Evolutionary conservation across 2,888 invertebrate species (phyloP), one percentile per base, ranked within the genome.

Genomic region (Thecophora atra): DNA sequence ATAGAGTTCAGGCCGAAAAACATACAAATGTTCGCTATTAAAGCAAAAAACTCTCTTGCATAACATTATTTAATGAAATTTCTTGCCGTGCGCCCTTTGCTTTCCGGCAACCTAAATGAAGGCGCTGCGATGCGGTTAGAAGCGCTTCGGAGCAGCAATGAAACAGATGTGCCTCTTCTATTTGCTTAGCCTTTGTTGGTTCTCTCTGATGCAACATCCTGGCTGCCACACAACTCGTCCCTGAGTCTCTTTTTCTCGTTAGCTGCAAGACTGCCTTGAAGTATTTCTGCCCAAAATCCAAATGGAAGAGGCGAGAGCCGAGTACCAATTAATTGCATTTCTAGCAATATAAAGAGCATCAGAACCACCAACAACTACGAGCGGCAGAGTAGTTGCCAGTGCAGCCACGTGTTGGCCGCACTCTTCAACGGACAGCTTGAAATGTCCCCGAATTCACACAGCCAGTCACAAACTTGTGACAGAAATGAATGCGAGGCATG

Each of bases 11-110:
- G n/a, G n/a, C 47, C 15, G 17, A 47, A 15, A 47, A 15, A 47
- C 47, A 47, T n/a, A 47, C 47, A 72, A 72, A 72, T 72, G 63
- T 42, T 47, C 19, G 24, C 44, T 63, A 72, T 69, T 72, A 72
- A 69, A 56, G 28, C 64, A 64, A 69, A 69, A 64, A 72, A 72
- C 68, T 67, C 42, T 62, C 72, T 63, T 72, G 72, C 72, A 72
- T 72, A 63, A 62, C 42, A 69, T 69, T 68, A 72, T 52, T 63
- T 64, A 63, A 62, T 67, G 67, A 67, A 67, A 54, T 7, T 64
- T 17, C 47, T 24, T 21, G 3, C 4, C 21, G 19, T 15, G 28
- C 28, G 58, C 58, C 58, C 21, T 26, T n/a, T 17, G 58, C 21
- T 37, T 37, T 37, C 37, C 37, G 6, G 37, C 37, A 37, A 37